phyloP scores from a whole-genome alignment of 2,113 vertebrate genomes.

The Tachycineta bicolor region DNA sequence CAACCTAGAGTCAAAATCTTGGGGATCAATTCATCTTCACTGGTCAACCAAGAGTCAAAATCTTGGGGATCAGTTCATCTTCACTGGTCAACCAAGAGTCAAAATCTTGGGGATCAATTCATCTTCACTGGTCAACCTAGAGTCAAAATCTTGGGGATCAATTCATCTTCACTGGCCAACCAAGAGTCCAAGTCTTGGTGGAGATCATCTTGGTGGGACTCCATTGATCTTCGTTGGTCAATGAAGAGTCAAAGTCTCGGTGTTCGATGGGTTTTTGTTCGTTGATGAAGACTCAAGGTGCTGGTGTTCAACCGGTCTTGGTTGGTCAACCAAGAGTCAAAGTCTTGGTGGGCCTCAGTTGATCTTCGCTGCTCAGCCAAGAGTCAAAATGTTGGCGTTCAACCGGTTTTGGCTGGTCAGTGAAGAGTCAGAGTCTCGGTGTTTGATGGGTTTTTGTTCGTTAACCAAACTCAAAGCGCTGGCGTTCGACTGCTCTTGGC shows the following conservation, averaged over 20 bases:
- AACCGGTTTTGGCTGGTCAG: too few relatives aligned
- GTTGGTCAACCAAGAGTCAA: rapidly evolving
- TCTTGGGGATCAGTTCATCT: rapidly evolving
- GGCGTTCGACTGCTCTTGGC: too few relatives aligned
- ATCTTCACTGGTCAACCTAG: neutral
- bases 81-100: rapidly evolving
- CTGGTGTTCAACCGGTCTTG: rapidly evolving
- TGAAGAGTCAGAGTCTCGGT: too few relatives aligned
- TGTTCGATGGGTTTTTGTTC: neutral
- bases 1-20: rapidly evolving
- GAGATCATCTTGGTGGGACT: neutral
- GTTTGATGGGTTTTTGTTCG: too few relatives aligned
- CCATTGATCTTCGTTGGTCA: too few relatives aligned
- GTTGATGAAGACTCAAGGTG: neutral
- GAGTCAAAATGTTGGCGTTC: too few relatives aligned
- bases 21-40: rapidly evolving
- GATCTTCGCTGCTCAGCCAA: rapidly evolving
- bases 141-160: rapidly evolving
- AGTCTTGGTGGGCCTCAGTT: too few relatives aligned
- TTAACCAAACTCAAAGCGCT: too few relatives aligned
- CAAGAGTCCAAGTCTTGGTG: rapidly evolving
- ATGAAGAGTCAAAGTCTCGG: neutral
- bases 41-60: neutral
- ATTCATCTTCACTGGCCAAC: rapidly evolving
- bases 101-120: rapidly evolving